These are phyloP conservation scores for Antheraea mylitta DNA, from an alignment of 1,140 invertebrate species.

Conservation along the genomic window DNA sequence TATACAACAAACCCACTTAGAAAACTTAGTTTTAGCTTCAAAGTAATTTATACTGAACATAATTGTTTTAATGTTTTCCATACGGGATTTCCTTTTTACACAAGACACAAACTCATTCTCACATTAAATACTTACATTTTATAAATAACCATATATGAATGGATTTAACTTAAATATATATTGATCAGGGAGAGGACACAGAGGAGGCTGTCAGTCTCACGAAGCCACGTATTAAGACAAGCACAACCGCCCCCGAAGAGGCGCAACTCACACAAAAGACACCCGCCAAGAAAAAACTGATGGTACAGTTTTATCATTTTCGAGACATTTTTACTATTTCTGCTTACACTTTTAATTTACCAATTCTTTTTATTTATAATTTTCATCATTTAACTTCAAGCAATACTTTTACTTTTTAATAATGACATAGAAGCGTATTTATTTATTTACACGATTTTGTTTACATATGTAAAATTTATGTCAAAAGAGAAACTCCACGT, in stretches of 20 bases:
- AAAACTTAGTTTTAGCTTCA: too few relatives aligned
- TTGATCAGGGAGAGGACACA: conserved; percentile 60
- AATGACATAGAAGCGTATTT: too few relatives aligned
- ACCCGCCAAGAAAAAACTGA: conserved; percentile 69
- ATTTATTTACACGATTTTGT: too few relatives aligned
- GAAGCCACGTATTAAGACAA: conserved; percentile 70
- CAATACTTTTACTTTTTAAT: background rate
- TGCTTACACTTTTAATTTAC: conserved; percentile 13
- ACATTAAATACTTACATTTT: background rate
- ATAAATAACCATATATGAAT: background rate
- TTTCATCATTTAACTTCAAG: background rate
- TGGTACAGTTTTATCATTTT: conserved; percentile 68
- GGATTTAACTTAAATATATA: background rate
- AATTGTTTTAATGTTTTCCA: background rate
- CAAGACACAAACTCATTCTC: background rate
- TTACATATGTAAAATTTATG: too few relatives aligned
- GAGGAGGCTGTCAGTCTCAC: conserved; percentile 68
- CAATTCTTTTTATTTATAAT: background rate
- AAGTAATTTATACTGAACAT: too few relatives aligned
- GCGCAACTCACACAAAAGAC: conserved; percentile 73
- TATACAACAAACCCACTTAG: too few relatives aligned
- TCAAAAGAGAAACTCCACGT: too few relatives aligned
- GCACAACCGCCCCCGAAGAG: conserved; percentile 71
- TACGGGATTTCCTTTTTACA: background rate
- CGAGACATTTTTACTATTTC: conserved; percentile 36